These are phyloP conservation scores for Trematomus loennbergii DNA, from an alignment of 2,113 vertebrate genomes.

Conservation along the genomic window DNA sequence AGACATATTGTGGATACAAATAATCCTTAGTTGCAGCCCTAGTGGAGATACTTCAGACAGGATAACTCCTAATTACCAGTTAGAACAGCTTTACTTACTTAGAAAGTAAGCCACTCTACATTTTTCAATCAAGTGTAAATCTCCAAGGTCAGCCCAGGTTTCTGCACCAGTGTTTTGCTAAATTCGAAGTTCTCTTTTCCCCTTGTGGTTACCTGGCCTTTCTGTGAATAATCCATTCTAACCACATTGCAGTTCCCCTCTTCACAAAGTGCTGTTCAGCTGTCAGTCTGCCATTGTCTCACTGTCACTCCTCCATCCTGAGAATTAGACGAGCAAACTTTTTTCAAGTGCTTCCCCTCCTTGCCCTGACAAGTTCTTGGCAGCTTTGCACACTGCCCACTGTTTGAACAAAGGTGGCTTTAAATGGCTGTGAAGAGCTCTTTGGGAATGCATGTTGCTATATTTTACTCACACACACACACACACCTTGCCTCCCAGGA, in stretches of 20 bases:
- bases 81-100: too few relatives aligned
- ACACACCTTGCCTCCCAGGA: constrained; percentile 61
- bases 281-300: constrained; percentile 47
- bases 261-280: constrained; percentile 12
- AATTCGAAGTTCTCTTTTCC: not conserved
- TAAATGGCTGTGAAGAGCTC: constrained; percentile 46
- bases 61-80: too few relatives aligned
- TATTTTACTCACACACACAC: constrained; percentile 41
- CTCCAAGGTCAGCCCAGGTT: not conserved
- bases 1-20: too few relatives aligned
- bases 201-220: not conserved
- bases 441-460: constrained; percentile 41
- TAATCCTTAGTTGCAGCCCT: not conserved
- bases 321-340: constrained; percentile 21
- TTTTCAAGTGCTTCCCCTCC: constrained; percentile 42
- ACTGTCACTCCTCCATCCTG: not conserved
- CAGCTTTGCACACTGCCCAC: constrained; percentile 13
- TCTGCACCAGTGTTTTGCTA: not conserved
- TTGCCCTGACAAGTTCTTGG: constrained; percentile 62
- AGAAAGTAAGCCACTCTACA: too few relatives aligned
- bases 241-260: not conserved
- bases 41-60: not conserved
- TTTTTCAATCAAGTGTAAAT: not conserved
- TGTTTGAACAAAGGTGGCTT: constrained; percentile 44
- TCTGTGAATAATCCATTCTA: constrained; percentile 16